phyloP scores from a whole-genome alignment of 2,113 vertebrate genomes.

The Sylvilagus bachmani region DNA sequence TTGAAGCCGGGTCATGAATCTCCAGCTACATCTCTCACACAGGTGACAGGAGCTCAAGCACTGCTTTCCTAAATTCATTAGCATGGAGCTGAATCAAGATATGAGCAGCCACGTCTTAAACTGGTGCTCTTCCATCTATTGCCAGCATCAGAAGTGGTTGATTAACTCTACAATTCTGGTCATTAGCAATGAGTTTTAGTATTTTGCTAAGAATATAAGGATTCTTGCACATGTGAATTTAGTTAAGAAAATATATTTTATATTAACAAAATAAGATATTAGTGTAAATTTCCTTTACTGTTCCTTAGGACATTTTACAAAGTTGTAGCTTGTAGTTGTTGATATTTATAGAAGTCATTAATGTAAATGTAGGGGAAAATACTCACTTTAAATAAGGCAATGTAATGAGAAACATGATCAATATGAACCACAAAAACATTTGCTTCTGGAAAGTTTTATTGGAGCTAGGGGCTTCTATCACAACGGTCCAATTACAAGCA shows the following conservation, averaged over 20 bases:
- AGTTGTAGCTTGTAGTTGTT: background rate
- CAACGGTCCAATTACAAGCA: background rate
- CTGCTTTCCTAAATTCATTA: too few relatives aligned
- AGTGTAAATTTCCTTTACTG: background rate
- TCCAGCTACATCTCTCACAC: too few relatives aligned
- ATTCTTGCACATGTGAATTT: conserved; percentile 43
- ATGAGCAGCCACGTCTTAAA: too few relatives aligned
- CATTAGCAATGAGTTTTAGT: background rate
- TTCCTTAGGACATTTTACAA: background rate
- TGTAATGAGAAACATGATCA: conserved; percentile 51
- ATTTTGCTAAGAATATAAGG: background rate
- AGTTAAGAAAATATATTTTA: background rate
- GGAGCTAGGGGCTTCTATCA: background rate
- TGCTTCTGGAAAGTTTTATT: conserved; percentile 49
- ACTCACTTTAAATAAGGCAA: conserved; percentile 49
- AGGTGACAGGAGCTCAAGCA: too few relatives aligned
- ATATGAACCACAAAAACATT: background rate
- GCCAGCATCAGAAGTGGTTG: too few relatives aligned
- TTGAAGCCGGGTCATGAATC: too few relatives aligned
- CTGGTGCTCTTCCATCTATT: too few relatives aligned
- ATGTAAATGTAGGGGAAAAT: conserved; percentile 41
- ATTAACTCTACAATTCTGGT: too few relatives aligned
- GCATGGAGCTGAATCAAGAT: too few relatives aligned
- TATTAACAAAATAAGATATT: background rate
- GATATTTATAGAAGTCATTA: conserved; percentile 65